phyloP scores from a whole-genome alignment of 1,140 invertebrate species.

The Pseudomyrmex cubaensis region DNA sequence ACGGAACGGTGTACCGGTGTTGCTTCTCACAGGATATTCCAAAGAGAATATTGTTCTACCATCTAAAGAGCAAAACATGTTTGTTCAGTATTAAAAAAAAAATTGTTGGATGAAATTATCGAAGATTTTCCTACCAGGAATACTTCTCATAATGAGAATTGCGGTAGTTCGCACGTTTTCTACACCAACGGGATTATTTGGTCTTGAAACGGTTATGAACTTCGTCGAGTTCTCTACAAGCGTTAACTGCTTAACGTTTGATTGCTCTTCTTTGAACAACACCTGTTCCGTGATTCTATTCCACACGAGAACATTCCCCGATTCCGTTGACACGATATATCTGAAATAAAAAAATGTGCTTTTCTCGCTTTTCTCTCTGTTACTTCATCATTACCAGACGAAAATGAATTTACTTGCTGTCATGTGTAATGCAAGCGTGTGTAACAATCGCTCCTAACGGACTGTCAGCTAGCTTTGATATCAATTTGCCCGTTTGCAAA shows the following conservation, averaged over 20 bases:
- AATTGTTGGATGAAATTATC: not conserved
- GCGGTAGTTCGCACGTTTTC: conserved; percentile 88
- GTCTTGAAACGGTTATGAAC: conserved; percentile 93
- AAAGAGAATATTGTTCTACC: conserved; percentile 91
- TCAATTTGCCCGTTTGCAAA: conserved; percentile 92
- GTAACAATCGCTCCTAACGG: conserved; percentile 98
- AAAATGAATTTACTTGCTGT: conserved; percentile 88
- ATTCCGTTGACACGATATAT: conserved; percentile 95
- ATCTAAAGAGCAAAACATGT: conserved; percentile 84
- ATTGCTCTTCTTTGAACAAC: conserved; percentile 93
- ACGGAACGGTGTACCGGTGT: conserved; percentile 89
- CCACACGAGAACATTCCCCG: conserved; percentile 97
- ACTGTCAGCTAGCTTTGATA: conserved; percentile 95
- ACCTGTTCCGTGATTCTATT: conserved; percentile 94
- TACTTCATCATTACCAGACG: not conserved
- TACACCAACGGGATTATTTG: conserved; percentile 86
- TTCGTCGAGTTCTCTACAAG: conserved; percentile 93
- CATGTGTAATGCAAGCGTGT: conserved; percentile 94
- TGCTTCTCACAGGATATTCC: conserved; percentile 90
- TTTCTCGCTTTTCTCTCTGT: too few relatives aligned
- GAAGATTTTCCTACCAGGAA: conserved; percentile 87
- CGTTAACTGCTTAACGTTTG: conserved; percentile 93
- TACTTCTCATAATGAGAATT: conserved; percentile 88
- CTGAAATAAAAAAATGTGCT: conserved; percentile 76
- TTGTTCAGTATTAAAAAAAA: not conserved